Percentiles rank a stretch among this genome's conserved stretches.
Conservation (phyloP, 2,113 vertebrate genomes). For the Fulica atra region DNA sequence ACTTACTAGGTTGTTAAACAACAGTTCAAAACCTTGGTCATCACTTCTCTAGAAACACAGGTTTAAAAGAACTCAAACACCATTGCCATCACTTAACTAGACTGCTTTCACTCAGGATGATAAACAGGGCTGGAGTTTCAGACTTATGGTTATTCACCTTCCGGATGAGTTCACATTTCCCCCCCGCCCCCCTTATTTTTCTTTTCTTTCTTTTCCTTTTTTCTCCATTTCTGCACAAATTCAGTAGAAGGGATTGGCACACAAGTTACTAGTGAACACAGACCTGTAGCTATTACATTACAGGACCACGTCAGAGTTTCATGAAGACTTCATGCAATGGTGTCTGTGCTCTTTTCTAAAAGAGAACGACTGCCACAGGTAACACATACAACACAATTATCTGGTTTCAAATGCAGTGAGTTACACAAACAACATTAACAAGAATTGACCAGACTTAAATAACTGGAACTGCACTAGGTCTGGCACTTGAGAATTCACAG, state of each 20-base stretch:
- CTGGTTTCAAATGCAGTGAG: conserved; percentile 19
- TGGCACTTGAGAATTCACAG: conserved; percentile 69
- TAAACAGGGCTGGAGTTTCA: background rate
- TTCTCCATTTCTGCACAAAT: background rate
- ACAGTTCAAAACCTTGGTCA: background rate
- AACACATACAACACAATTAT: background rate
- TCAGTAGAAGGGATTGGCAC: background rate
- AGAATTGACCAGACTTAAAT: conserved; percentile 44
- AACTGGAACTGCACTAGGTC: conserved; percentile 32
- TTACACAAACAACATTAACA: conserved; percentile 26
- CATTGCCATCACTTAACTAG: conserved; percentile 2
- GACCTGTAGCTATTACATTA: background rate
- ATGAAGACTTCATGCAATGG: background rate
- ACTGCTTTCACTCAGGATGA: conserved; percentile 19
- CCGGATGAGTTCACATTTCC: background rate
- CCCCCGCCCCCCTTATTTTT: too few relatives aligned
- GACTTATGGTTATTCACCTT: background rate
- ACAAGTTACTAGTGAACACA: background rate
- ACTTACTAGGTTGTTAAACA: background rate
- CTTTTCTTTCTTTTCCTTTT: background rate
- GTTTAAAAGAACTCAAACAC: conserved; percentile 40
- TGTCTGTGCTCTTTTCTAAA: conserved; percentile 2
- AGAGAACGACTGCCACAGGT: background rate
- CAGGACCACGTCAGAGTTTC: background rate
- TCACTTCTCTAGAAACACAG: background rate